phyloP scores from a whole-genome alignment of 2,797 vertebrate genomes.

The Morus bassanus region DNA sequence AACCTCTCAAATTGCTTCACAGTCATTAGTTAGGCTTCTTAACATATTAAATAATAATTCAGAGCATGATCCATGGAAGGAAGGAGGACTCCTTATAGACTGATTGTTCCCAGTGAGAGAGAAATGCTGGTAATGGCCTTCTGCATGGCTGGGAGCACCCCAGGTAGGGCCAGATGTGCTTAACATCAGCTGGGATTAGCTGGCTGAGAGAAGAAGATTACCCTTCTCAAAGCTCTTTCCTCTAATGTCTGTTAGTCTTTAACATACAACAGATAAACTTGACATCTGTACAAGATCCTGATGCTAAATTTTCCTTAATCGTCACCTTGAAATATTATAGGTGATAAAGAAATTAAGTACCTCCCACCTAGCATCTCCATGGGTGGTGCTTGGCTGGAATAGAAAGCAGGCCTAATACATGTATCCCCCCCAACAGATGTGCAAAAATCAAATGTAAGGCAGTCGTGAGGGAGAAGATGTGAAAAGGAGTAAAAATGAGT shows the following conservation, averaged over 20 bases:
- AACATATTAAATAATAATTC: neutral
- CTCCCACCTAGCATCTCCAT: neutral
- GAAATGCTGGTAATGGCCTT: neutral
- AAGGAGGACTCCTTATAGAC: neutral
- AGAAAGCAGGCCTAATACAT: neutral
- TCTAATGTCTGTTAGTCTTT: neutral
- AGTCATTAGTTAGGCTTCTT: neutral
- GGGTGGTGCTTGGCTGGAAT: neutral
- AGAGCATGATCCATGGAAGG: neutral
- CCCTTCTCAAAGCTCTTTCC: neutral
- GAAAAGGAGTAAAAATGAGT: neutral
- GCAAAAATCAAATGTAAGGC: neutral
- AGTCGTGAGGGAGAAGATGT: neutral
- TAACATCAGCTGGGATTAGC: neutral
- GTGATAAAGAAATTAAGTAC: neutral
- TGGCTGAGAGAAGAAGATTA: neutral
- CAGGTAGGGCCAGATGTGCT: neutral
- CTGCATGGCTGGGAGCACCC: neutral
- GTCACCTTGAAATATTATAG: neutral
- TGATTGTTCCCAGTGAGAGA: neutral
- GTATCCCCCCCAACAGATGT: neutral
- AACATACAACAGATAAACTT: neutral
- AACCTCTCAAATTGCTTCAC: neutral
- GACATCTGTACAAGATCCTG: neutral
- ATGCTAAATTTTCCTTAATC: neutral